Conservation (phyloP, 2,888 invertebrate species). For the Sylvicola cinctus region DNA sequence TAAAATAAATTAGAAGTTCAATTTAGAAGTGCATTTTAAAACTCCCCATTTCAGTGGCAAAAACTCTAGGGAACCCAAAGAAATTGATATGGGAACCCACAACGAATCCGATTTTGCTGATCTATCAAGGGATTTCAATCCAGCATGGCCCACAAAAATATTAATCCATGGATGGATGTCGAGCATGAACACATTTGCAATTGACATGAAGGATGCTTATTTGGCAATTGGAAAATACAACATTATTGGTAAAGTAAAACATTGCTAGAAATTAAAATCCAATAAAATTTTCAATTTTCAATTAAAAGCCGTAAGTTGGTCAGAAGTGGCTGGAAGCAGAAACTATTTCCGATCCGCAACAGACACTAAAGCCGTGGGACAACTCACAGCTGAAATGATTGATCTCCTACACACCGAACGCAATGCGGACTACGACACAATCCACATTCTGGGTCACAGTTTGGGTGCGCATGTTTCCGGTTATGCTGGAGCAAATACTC, state of each 20-base stretch:
- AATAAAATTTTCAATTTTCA: background rate
- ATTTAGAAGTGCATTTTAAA: background rate
- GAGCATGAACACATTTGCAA: constrained; percentile 20
- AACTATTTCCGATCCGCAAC: constrained; percentile 21
- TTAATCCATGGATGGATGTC: constrained; percentile 14
- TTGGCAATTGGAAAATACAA: constrained; percentile 13
- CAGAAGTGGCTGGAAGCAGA: constrained; percentile 21
- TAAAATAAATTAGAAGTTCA: constrained; percentile 7
- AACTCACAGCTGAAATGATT: constrained; percentile 18
- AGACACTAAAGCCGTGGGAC: constrained; percentile 21
- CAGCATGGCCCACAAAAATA: constrained; percentile 4
- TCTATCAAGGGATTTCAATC: background rate
- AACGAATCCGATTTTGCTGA: constrained; percentile 20
- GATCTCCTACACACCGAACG: constrained; percentile 6
- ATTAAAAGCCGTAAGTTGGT: constrained; percentile 20
- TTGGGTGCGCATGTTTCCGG: constrained; percentile 40
- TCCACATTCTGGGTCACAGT: constrained; percentile 29
- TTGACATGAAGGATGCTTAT: constrained; percentile 23
- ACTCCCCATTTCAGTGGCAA: background rate
- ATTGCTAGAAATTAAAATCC: too few species aligned
- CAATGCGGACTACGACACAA: constrained; percentile 11
- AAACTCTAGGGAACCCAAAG: constrained; percentile 2
- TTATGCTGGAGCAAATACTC: constrained; percentile 30
- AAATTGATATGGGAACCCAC: constrained; percentile 8
- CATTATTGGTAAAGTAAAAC: constrained; percentile 5